These are phyloP conservation scores for Gobio gobio DNA, from an alignment of 2,113 vertebrate species.

Conservation along the genomic window DNA sequence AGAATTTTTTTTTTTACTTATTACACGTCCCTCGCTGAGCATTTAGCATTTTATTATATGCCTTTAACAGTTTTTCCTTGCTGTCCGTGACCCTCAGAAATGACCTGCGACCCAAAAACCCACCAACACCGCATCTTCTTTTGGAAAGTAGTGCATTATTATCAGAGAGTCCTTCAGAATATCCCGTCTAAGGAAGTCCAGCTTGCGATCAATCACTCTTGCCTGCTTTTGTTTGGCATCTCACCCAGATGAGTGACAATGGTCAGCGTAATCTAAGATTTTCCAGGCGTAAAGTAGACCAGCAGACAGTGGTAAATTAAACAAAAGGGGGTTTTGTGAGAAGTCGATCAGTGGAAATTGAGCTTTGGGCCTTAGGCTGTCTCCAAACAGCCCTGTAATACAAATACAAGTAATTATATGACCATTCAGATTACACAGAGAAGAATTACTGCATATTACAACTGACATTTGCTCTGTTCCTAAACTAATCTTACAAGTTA, in stretches of 20 bases:
- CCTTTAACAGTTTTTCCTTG: background rate
- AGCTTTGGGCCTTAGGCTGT: conserved; percentile 70
- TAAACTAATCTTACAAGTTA: too few relatives aligned
- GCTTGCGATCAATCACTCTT: conserved; percentile 4
- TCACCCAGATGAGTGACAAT: conserved; percentile 21
- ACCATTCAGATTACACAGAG: background rate
- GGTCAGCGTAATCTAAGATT: conserved; percentile 53
- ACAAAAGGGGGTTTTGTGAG: conserved; percentile 72
- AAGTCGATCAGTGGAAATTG: conserved; percentile 76
- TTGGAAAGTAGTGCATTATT: background rate
- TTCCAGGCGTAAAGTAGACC: conserved; percentile 52
- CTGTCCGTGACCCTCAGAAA: background rate
- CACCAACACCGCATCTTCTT: background rate
- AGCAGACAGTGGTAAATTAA: conserved; percentile 58
- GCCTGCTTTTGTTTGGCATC: conserved; percentile 8
- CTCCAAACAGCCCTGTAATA: conserved; percentile 70
- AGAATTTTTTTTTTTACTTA: background rate
- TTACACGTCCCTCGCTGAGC: background rate
- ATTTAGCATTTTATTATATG: background rate
- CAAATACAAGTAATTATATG: conserved; percentile 67
- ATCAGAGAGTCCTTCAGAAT: background rate
- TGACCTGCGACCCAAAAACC: background rate
- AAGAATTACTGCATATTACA: background rate
- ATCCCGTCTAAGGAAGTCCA: conserved; percentile 11
- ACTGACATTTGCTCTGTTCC: background rate